A percentile compares a stretch with the other conserved stretches of the same genome.
Evolutionary conservation across 2,888 invertebrate species (phyloP).

Genomic region (Aleiodes testaceus): DNA sequence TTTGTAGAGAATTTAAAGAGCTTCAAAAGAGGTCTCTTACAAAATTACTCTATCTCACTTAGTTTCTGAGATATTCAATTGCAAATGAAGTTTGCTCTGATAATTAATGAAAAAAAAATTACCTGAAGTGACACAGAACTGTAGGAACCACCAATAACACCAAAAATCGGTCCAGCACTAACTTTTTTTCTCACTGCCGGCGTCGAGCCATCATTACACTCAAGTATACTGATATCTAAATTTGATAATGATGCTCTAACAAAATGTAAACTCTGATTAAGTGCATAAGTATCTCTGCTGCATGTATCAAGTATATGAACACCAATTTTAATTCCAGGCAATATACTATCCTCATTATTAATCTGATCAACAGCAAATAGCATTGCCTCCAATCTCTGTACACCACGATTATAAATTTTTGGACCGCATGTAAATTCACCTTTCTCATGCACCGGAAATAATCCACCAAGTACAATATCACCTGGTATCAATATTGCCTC

Average conservation of each 20-base stretch:
- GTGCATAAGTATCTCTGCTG: constrained; percentile 77
- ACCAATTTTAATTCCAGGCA: constrained; percentile 75
- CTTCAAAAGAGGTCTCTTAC: too few species aligned
- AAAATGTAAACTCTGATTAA: constrained; percentile 78
- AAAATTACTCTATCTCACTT: too few species aligned
- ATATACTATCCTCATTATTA: constrained; percentile 73
- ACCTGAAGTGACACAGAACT: constrained; percentile 78
- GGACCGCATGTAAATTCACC: constrained; percentile 74
- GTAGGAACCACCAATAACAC: constrained; percentile 81
- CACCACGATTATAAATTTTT: constrained; percentile 77
- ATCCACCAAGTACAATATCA: constrained; percentile 77
- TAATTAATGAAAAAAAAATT: neutral
- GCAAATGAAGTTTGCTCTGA: too few species aligned
- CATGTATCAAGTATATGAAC: constrained; percentile 79
- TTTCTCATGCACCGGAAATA: constrained; percentile 79
- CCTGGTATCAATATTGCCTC: constrained; percentile 74
- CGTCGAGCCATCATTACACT: constrained; percentile 74
- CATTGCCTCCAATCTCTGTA: constrained; percentile 79
- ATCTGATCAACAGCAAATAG: constrained; percentile 77
- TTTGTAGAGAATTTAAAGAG: too few species aligned
- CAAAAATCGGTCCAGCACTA: constrained; percentile 76
- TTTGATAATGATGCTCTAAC: constrained; percentile 75
- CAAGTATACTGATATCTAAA: constrained; percentile 72
- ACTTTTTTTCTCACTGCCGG: constrained; percentile 71
- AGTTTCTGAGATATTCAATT: too few species aligned